Evolutionary conservation across 2,888 invertebrate species (phyloP), one percentile per base, ranked within the genome.

Genomic region (Augiades crinisus): DNA sequence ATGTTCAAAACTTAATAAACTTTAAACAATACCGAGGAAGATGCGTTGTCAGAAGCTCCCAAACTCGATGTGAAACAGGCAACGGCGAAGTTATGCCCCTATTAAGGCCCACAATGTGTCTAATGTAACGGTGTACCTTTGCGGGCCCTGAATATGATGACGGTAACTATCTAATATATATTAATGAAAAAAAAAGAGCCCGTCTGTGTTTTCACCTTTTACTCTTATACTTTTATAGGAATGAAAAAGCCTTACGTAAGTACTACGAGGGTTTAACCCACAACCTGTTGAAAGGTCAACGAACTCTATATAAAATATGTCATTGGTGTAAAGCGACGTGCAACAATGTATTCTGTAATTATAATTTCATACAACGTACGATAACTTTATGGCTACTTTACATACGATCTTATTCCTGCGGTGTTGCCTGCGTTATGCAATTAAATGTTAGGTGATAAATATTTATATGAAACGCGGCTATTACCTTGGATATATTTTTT

Each of bases 1-100:
- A 79, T 80, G 81, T 84, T 83, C 74, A 57, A 72, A 84, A 86
- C 83, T 85, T 82, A 80, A 81, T 82, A 81, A 86, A 87, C 81
- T 87, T 85, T 79, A 81, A 84, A 87, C 83, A 87, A 83, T 81
- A 80, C 76, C 68, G 70, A 67, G 65, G 78, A 78, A 81, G 81
- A 85, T 81, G 78, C 78, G 82, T 81, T 84, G 84, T 85, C 87
- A 82, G 81, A 85, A 84, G 70, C 85, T 81, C 65, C 64, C 70
- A 68, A 81, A 78, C 77, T 78, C 68, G 60, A 71, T 74, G 75
- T 75, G 76, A 75, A 82, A 79, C 80, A 76, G 70, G 68, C 72
- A 75, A 74, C 77, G 65, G 67, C 57, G 62, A 77, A 80, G 73
- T 78, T 80, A 67, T 67, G 64, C 67, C 68, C 76, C 78, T 79